phyloP scores from a whole-genome alignment of 2,797 vertebrate genomes.

The Eremophila alpestris region DNA sequence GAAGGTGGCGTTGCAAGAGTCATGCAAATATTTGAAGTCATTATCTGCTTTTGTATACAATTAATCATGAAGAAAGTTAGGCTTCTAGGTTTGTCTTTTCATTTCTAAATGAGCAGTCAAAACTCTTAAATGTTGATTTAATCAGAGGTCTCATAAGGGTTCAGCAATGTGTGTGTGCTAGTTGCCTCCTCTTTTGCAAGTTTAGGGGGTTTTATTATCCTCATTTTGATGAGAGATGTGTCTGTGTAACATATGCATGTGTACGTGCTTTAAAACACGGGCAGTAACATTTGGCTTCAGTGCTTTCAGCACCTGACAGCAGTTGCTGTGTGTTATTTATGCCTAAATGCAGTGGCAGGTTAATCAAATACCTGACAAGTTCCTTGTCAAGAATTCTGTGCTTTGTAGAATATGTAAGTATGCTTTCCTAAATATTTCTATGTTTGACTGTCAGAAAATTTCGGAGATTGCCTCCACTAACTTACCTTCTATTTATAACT shows the following conservation, averaged over 20 bases:
- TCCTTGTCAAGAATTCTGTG: background rate
- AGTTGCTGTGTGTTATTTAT: background rate
- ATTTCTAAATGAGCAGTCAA: background rate
- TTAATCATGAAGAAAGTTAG: background rate
- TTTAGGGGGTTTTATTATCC: accelerated
- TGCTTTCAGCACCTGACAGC: background rate
- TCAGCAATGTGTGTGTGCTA: background rate
- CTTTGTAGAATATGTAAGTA: background rate
- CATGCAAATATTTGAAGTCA: background rate
- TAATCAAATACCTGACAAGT: background rate
- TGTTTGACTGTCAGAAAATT: background rate
- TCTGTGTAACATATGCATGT: accelerated
- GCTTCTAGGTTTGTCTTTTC: background rate
- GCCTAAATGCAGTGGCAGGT: background rate
- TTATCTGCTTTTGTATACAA: background rate
- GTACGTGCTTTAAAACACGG: background rate
- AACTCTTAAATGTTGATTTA: background rate
- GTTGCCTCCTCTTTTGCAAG: background rate
- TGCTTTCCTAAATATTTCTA: background rate
- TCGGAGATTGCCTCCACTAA: background rate
- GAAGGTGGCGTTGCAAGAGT: background rate
- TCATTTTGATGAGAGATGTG: background rate
- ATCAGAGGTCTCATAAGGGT: background rate
- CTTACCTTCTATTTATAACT: background rate
- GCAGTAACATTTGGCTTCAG: background rate